phyloP scores from a whole-genome alignment of 2,797 vertebrate genomes.

The Diceros bicornis region DNA sequence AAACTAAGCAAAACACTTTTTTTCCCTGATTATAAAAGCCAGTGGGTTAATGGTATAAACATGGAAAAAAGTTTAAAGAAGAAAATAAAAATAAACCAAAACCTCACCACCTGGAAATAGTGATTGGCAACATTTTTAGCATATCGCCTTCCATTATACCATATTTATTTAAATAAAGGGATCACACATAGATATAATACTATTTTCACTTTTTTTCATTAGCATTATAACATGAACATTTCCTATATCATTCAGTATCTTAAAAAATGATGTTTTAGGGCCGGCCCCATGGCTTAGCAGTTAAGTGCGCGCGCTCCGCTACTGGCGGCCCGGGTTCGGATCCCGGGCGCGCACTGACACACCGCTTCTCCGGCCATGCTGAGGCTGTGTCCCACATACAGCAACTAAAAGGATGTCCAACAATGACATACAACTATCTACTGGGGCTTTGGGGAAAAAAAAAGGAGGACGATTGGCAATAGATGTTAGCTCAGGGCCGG shows the following conservation, averaged over 20 bases:
- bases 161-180: background rate
- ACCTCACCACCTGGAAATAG: background rate
- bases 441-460: no score
- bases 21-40: background rate
- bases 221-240: background rate
- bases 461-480: no score
- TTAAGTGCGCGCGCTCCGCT: no score
- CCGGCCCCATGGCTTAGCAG: no score
- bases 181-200: background rate
- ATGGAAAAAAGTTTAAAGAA: background rate
- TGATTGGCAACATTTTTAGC: background rate
- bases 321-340: no score
- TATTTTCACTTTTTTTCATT: constrained; percentile 1
- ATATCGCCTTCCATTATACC: background rate
- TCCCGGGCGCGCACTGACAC: no score
- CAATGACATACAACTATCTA: no score
- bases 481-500: no score
- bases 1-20: background rate
- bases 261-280: background rate
- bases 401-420: no score
- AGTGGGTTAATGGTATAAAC: background rate
- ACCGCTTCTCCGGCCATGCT: no score
- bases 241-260: background rate
- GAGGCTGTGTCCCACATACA: no score
- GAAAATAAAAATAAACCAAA: constrained; percentile 11